A percentile compares a stretch with the other conserved stretches of the same genome.
These are phyloP conservation scores for Hycleus phaleratus DNA, from an alignment of 1,140 invertebrate species.

Conservation along the genomic window DNA sequence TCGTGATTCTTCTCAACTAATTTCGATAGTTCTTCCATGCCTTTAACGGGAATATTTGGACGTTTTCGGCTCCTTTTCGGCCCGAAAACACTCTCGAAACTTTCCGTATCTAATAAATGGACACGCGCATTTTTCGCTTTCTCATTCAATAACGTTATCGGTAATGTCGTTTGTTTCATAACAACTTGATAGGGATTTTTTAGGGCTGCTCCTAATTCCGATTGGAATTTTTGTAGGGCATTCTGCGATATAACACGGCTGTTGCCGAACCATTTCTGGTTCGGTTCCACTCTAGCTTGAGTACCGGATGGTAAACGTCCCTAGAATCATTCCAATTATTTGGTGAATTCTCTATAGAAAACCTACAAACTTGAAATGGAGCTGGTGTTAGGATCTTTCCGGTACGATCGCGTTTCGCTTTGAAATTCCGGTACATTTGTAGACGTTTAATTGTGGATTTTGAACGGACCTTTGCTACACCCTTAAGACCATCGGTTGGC, in stretches of 20 bases:
- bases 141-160: slow-evolving; percentile 91
- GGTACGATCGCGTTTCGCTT: slow-evolving; percentile 81
- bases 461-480: slow-evolving; percentile 76
- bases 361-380: slow-evolving; percentile 57
- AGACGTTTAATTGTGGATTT: slow-evolving; percentile 92
- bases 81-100: slow-evolving; percentile 91
- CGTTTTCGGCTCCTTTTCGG: slow-evolving; percentile 87
- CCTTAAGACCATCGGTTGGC: slow-evolving; percentile 66
- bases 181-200: slow-evolving; percentile 97
- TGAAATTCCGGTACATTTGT: slow-evolving; percentile 97
- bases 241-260: slow-evolving; percentile 86
- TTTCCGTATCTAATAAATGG: slow-evolving; percentile 93
- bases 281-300: slow-evolving; percentile 90
- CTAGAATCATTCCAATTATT: slow-evolving; percentile 46
- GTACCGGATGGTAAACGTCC: slow-evolving; percentile 81
- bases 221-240: slow-evolving; percentile 94
- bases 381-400: slow-evolving; percentile 93
- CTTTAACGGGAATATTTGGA: slow-evolving; percentile 71
- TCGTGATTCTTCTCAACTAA: slow-evolving; percentile 60
- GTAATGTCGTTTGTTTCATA: slow-evolving; percentile 92
- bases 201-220: slow-evolving; percentile 86
- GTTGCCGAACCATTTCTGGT: slow-evolving; percentile 97
- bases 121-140: slow-evolving; percentile 83
- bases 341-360: neutral
- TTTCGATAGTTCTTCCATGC: slow-evolving; percentile 64